Evolutionary conservation across 23 tunicate species (phyloP), one percentile per base, ranked within the genome.

Genomic region (Ascidia mentula): DNA sequence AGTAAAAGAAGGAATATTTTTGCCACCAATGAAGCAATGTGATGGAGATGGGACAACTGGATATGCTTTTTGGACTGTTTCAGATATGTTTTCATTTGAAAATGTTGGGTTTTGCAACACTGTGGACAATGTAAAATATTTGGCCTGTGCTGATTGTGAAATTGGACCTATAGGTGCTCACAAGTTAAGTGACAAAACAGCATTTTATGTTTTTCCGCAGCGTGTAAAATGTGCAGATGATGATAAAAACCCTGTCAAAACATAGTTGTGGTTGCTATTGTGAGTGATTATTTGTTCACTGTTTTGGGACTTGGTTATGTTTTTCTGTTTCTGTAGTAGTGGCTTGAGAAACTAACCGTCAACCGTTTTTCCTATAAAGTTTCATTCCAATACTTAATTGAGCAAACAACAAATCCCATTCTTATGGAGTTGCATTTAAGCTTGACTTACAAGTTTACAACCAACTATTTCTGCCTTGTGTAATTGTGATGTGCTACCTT

Each of bases 71-170:
- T 95, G 98, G 98, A 31, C 80, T 2, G 98, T 95, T 20, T 31
- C 89, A 5, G 95, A 95, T 79, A 89, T 89, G 95, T 89, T 77
- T 76, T 72, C 85, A 35, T 95, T 95, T 82, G 98, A 95, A 85
- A 95, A 95, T 46, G 88, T 95, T 32, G 98, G 98, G 9, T 93
- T 93, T 88, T 93, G 98, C 73, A 88, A 93, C 75, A 89, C 98
- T 20, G 82, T 82, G 18, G 84, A 86, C 33, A 69, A 79, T 37
- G 77, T 89, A 22, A 89, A 89, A 73, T 95, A 95, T 75, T 74
- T 95, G 46, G 85, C 91, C 31, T 95, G 98, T 85, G 98, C 95
- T 28, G 98, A 95, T 69, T 95, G 98, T 79, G 98, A 95, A 69
- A 74, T 85, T 60, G 98, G 98, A 0, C 98, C 98, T 6, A 85